A percentile compares a stretch with the other conserved stretches of the same genome.
Conservation (phyloP, 2,113 vertebrate genomes). For the Cyprinodon variegatus region DNA sequence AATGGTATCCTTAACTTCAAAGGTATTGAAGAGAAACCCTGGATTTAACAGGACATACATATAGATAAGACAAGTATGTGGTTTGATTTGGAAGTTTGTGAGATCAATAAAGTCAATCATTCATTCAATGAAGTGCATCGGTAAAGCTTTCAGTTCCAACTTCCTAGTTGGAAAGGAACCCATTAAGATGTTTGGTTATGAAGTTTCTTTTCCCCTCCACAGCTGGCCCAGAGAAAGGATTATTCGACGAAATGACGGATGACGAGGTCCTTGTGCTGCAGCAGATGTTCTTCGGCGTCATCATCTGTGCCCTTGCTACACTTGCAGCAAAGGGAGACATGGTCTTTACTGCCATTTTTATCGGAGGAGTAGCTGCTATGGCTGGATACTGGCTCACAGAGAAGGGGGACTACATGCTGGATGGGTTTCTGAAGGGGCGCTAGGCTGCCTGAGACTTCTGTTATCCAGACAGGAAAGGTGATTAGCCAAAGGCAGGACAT, state of each 20-base stretch:
- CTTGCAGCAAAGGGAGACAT: slow-evolving; percentile 97
- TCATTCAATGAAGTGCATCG: no score
- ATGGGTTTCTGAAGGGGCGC: slow-evolving; percentile 92
- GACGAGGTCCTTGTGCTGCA: slow-evolving; percentile 96
- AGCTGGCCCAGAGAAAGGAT: slow-evolving; percentile 90
- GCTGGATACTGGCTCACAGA: slow-evolving; percentile 98
- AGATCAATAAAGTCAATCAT: no score
- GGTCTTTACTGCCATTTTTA: slow-evolving; percentile 98
- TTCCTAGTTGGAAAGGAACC: no score
- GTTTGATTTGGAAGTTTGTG: no score
- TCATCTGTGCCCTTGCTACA: slow-evolving; percentile 94
- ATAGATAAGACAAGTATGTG: no score
- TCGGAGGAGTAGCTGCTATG: slow-evolving; percentile 94
- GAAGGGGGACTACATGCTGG: slow-evolving; percentile 92
- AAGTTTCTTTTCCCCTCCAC: slow-evolving; percentile 5
- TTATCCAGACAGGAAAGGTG: slow-evolving; percentile 9
- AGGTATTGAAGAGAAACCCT: no score
- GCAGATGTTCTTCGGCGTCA: slow-evolving; percentile 98
- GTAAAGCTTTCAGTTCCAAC: no score
- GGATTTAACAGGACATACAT: no score
- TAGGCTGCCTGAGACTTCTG: slow-evolving; percentile 39
- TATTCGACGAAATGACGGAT: slow-evolving; percentile 94
- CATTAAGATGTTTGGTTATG: no score
- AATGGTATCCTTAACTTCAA: no score
- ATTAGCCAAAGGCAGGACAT: slow-evolving; percentile 13